Percentiles rank a stretch among this genome's conserved stretches.
phyloP scores from a whole-genome alignment of 1,140 invertebrate species.

The Camponotus vicinus region DNA sequence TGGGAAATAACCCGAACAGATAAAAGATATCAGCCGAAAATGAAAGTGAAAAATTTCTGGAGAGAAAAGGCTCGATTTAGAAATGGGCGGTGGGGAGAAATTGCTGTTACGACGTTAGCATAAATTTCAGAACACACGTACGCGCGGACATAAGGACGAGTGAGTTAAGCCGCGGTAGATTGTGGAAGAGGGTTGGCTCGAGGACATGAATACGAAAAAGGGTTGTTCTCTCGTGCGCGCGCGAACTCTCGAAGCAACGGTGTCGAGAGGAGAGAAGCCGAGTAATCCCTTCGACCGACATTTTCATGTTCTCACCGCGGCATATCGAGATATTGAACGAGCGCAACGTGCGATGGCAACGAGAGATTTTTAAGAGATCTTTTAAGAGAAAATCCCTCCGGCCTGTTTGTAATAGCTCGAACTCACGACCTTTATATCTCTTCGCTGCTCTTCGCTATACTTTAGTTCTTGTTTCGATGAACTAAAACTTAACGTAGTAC shows the following conservation, averaged over 20 bases:
- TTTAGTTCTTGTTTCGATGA: not conserved
- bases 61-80: not conserved
- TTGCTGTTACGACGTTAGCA: constrained; percentile 8
- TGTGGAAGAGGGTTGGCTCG: not conserved
- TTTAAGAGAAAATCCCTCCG: constrained; percentile 36
- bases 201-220: constrained; percentile 69
- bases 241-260: constrained; percentile 1
- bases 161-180: constrained; percentile 19
- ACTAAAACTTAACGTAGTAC: not conserved
- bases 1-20: not conserved
- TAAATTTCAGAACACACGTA: constrained; percentile 58
- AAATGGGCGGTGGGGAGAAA: not conserved
- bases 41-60: constrained; percentile 6
- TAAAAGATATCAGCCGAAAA: constrained; percentile 27
- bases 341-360: not conserved
- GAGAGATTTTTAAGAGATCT: constrained; percentile 46
- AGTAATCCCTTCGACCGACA: constrained; percentile 70
- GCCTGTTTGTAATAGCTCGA: constrained; percentile 14
- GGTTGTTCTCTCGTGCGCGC: constrained; percentile 43
- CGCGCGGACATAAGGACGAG: constrained; percentile 28
- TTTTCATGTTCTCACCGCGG: constrained; percentile 61
- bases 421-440: not conserved
- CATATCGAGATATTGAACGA: constrained; percentile 42
- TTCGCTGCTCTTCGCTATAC: too few relatives aligned
- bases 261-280: not conserved